Evolutionary conservation across 2,113 vertebrate species (phyloP).

Genomic region (Ondatra zibethicus): DNA sequence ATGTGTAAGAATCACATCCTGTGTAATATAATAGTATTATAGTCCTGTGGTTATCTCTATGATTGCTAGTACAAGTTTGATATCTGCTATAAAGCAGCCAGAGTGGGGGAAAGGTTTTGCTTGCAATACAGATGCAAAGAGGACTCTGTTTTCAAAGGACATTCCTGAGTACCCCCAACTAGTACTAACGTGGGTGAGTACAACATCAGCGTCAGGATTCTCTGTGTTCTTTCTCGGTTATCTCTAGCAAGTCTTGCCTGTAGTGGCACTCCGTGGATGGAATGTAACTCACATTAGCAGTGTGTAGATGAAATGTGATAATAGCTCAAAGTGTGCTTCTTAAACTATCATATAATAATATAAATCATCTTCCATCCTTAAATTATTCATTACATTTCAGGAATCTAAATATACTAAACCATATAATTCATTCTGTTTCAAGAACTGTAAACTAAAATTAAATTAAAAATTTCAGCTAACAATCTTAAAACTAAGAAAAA

Average conservation of each 20-base stretch:
- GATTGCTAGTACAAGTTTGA: neutral
- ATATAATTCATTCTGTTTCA: constrained; percentile 2
- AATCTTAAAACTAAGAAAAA: neutral
- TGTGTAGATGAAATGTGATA: neutral
- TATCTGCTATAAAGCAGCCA: neutral
- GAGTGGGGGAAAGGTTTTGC: neutral
- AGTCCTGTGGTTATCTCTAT: neutral
- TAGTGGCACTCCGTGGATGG: neutral
- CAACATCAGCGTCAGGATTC: neutral
- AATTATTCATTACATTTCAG: neutral
- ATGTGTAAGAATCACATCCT: neutral
- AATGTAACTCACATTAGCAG: neutral
- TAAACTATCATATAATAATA: neutral
- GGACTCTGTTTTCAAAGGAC: neutral
- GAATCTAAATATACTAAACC: neutral
- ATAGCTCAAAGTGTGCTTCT: neutral
- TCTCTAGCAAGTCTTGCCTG: neutral
- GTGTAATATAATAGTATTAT: neutral
- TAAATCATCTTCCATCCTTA: neutral
- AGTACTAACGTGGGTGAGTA: neutral
- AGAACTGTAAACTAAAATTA: neutral
- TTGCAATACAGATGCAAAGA: neutral
- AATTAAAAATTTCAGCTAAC: neutral
- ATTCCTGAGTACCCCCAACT: neutral
- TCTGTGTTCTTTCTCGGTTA: neutral